phyloP scores from a whole-genome alignment of 2,113 vertebrate genomes.

The Microtus richardsoni region DNA sequence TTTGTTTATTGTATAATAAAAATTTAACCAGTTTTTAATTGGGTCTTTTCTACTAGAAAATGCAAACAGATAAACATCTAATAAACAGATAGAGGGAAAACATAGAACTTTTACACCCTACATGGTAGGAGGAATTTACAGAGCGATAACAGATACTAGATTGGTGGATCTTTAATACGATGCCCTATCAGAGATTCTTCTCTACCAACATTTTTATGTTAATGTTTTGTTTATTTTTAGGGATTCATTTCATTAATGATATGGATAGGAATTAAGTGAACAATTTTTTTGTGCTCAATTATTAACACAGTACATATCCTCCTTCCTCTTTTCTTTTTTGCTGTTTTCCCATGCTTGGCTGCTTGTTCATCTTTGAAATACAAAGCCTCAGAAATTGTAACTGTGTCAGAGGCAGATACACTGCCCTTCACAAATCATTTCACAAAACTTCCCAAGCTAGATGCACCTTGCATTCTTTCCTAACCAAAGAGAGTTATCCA shows the following conservation, averaged over 20 bases:
- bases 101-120: not conserved
- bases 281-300: not conserved
- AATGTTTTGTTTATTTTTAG: not conserved
- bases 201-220: not conserved
- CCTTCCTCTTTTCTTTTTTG: not conserved
- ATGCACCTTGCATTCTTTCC: not conserved
- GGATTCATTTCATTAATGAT: not conserved
- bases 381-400: not conserved
- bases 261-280: not conserved
- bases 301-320: not conserved
- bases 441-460: not conserved
- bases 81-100: not conserved
- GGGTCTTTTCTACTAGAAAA: slow-evolving; percentile 13
- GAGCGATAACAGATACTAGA: not conserved
- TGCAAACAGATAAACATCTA: not conserved
- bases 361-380: slow-evolving; percentile 44
- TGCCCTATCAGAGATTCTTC: not conserved
- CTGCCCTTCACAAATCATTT: not conserved
- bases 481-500: not conserved
- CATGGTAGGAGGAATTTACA: slow-evolving; percentile 7
- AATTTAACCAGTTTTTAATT: not conserved
- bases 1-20: not conserved
- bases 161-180: not conserved
- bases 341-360: not conserved
- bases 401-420: not conserved